These are phyloP conservation scores for Notolepis coatsorum DNA, from an alignment of 2,797 vertebrate species.

Conservation along the genomic window DNA sequence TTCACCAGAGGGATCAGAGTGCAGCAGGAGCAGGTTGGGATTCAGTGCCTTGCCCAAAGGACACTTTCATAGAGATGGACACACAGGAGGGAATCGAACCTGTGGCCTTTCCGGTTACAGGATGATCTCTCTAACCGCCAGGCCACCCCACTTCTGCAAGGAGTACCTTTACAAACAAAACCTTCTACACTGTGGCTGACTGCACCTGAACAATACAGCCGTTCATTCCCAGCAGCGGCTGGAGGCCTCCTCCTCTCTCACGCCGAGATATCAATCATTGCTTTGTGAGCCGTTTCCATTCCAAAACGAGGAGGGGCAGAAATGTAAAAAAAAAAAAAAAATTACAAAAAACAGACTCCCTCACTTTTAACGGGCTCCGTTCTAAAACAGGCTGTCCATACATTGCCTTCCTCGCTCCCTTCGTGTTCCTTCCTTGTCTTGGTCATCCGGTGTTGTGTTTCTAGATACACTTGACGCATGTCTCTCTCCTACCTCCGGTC, in stretches of 20 bases:
- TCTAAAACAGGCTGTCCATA: conserved; percentile 28
- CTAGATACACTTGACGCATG: conserved; percentile 12
- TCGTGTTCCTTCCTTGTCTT: background rate
- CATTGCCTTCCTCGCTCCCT: conserved; percentile 15
- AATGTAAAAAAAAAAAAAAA: background rate
- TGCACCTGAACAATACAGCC: conserved; percentile 68
- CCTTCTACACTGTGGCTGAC: conserved; percentile 52
- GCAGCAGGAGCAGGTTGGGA: too few species aligned
- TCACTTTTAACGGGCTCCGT: conserved; percentile 32
- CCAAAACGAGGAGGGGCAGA: conserved; percentile 37
- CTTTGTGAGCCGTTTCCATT: conserved; percentile 56
- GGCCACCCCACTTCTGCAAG: too few species aligned
- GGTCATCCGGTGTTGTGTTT: conserved; percentile 1
- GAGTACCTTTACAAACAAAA: conserved; percentile 60
- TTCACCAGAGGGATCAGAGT: too few species aligned
- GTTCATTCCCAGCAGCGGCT: conserved; percentile 65
- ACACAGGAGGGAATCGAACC: too few species aligned
- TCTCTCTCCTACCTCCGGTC: too few species aligned
- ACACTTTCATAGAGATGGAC: too few species aligned
- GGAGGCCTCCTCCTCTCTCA: conserved; percentile 25
- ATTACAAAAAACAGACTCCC: conserved; percentile 1
- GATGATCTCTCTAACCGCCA: too few species aligned
- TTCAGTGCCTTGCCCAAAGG: too few species aligned
- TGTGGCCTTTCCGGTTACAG: too few species aligned
- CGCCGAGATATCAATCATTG: conserved; percentile 62